Evolutionary conservation across 2,113 vertebrate species (phyloP), one percentile per base, ranked within the genome.

Genomic region (Podarcis cretensis): DNA sequence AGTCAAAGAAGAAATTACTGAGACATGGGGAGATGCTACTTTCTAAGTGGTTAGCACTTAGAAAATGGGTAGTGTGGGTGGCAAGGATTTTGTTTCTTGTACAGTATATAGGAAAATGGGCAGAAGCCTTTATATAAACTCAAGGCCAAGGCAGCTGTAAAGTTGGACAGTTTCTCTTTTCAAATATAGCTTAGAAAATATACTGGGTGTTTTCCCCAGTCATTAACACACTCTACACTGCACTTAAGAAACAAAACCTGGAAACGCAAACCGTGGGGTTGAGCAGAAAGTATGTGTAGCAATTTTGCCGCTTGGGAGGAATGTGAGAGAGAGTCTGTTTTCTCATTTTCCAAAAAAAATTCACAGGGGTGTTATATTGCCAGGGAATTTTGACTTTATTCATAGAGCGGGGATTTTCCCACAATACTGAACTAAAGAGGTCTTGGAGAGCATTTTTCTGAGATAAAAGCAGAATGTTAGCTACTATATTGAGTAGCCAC

Each of bases 1-100:
- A 90, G 83, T 83, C 73, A 92, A 91, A 91, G 68, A 79, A 86
- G 81, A 93, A 93, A 95, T 91, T 59, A 79, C 87, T 75, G 86
- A 73, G 77, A 75, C 88, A 87, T 5, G 92, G 90, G 71, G 32
- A 93, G 88, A 91, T 0, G 0, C 88, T 92, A 65, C 78, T 78
- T 92, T 40, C 23, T 88, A 90, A 86, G 71, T 90, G 59, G 86
- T 92, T 83, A 84, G 37, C n/a, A 89, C 40, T 69, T 69, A 32
- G 78, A 80, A n/a, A 59, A 23, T 37, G 27, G 43, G 23, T 40
- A 74, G 14, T 21, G 25, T 25, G 73, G 43, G 5, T 43, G 16
- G 30, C 13, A 35, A 27, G 21, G 76, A 37, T 81, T 81, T 43
- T 37, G 12, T 81, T 81, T 37, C n/a, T 25, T 37, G 5, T 25